Evolutionary conservation across 2,113 vertebrate genomes (phyloP).

Genomic region (Pontoporia blainvillei): DNA sequence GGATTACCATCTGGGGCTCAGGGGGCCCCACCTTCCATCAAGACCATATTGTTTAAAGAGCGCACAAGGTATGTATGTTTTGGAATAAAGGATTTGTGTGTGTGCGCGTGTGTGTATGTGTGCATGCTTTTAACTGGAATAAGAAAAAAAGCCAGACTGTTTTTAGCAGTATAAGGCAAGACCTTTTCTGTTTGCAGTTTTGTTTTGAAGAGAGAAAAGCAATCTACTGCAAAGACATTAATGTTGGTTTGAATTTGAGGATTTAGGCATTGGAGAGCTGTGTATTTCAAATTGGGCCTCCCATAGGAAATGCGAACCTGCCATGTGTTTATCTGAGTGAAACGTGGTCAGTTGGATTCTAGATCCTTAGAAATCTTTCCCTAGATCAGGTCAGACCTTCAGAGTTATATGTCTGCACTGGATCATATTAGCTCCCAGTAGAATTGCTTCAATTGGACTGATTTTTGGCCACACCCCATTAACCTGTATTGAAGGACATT

Average conservation of each 20-base stretch:
- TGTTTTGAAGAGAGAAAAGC: conserved; percentile 19
- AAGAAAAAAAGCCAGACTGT: not conserved
- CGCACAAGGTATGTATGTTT: not conserved
- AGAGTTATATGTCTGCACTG: not conserved
- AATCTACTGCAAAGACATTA: not conserved
- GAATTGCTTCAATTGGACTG: conserved; percentile 4
- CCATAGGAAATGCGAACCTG: not conserved
- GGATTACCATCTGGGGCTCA: not conserved
- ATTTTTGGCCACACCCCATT: not conserved
- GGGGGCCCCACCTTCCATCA: not conserved
- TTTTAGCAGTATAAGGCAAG: not conserved
- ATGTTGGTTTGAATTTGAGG: conserved; percentile 28
- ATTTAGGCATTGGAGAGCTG: not conserved
- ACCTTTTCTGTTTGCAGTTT: conserved; percentile 11
- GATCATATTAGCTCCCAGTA: not conserved
- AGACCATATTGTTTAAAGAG: not conserved
- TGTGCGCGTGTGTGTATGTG: rapidly evolving
- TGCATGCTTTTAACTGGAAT: not conserved
- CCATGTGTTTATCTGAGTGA: not conserved
- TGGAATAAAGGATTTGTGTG: not conserved
- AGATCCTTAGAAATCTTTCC: not conserved
- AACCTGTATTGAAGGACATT: not conserved
- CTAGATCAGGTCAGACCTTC: not conserved
- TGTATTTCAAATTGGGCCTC: not conserved
- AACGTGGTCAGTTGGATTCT: not conserved